A percentile compares a stretch with the other conserved stretches of the same genome.
phyloP scores from a whole-genome alignment of 2,797 vertebrate genomes.

The Artibeus lituratus region DNA sequence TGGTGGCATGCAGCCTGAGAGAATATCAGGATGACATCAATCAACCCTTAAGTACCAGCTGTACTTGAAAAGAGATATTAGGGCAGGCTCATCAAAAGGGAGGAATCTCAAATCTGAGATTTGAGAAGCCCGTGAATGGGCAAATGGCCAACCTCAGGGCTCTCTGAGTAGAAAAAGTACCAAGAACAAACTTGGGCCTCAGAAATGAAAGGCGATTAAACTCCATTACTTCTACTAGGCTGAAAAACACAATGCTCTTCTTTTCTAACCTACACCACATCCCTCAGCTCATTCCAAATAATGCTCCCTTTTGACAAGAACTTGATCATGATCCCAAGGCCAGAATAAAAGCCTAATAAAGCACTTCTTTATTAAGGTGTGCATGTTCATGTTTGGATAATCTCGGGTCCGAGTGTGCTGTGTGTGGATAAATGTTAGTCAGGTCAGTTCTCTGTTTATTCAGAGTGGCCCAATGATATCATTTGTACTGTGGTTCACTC shows the following conservation, averaged over 20 bases:
- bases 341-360: background rate
- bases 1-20: background rate
- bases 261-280: background rate
- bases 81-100: background rate
- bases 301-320: background rate
- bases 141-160: background rate
- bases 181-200: background rate
- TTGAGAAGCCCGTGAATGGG: constrained; percentile 33
- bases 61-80: constrained; percentile 24
- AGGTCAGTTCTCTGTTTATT: background rate
- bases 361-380: background rate
- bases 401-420: background rate
- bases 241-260: background rate
- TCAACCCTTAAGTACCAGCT: constrained; percentile 13
- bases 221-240: background rate
- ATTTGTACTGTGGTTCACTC: background rate
- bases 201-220: constrained; percentile 26
- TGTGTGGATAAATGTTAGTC: background rate
- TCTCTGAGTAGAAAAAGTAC: background rate
- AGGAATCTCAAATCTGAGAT: constrained; percentile 14
- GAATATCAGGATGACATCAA: constrained; percentile 1
- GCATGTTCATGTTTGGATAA: background rate
- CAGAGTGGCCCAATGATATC: background rate
- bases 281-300: background rate
- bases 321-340: background rate